These are phyloP conservation scores for Cephus spinipes DNA, from an alignment of 2,888 invertebrate species.

Conservation along the genomic window DNA sequence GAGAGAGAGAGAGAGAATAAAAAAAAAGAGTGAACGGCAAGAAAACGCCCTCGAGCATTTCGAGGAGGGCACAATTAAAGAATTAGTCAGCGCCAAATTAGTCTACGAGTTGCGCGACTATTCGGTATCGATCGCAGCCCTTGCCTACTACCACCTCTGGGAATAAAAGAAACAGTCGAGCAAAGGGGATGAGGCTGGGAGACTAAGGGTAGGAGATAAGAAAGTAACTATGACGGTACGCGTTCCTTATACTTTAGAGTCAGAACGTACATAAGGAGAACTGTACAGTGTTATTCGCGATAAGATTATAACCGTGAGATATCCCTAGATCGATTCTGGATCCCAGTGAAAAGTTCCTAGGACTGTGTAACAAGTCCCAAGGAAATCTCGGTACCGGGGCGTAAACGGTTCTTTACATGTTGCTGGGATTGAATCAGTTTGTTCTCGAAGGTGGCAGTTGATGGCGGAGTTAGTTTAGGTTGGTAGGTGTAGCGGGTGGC, in stretches of 20 bases:
- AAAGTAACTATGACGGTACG: neutral
- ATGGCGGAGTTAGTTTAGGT: neutral
- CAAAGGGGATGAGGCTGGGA: neutral
- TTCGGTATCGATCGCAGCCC: neutral
- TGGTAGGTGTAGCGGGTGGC: neutral
- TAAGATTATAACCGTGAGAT: neutral
- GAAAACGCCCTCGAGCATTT: neutral
- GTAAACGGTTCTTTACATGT: neutral
- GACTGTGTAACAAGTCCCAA: neutral
- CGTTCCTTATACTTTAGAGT: neutral
- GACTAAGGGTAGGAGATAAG: neutral
- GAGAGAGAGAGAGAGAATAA: neutral
- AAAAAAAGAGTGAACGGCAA: conserved; percentile 24
- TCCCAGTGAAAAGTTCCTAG: neutral
- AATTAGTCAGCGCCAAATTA: neutral
- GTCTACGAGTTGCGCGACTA: neutral
- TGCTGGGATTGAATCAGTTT: neutral
- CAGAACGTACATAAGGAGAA: neutral
- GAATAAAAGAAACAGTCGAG: neutral
- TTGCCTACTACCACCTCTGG: neutral
- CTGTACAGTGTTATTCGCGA: neutral
- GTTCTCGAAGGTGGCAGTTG: neutral
- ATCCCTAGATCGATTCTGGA: neutral
- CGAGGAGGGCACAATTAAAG: neutral
- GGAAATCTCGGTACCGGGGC: neutral